These are phyloP conservation scores for Bellardia pandia DNA, from an alignment of 2,888 invertebrate genomes.

Conservation along the genomic window DNA sequence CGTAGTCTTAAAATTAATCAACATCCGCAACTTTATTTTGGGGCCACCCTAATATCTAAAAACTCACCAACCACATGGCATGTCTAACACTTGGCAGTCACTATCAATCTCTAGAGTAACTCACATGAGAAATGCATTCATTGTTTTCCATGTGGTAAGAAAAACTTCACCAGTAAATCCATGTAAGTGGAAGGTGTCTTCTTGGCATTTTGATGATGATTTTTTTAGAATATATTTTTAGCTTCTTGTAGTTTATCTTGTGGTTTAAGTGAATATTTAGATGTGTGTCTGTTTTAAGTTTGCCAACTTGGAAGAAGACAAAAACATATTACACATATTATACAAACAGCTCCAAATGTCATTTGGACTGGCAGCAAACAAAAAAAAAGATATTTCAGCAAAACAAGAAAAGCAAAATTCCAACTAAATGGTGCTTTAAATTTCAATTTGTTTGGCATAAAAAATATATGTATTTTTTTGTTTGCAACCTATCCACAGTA, in stretches of 20 bases:
- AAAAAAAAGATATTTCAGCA: background rate
- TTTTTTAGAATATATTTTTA: conserved; percentile 1
- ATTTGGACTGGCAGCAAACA: conserved; percentile 28
- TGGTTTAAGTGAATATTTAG: conserved; percentile 62
- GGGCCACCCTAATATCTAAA: too few species aligned
- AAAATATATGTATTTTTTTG: conserved; percentile 21
- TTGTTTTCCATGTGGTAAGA: conserved; percentile 50
- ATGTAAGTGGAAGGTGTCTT: conserved; percentile 62
- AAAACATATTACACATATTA: conserved; percentile 57
- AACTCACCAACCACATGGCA: conserved; percentile 60
- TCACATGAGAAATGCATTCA: conserved; percentile 58
- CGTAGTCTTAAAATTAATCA: too few species aligned
- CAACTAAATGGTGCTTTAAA: conserved; percentile 61
- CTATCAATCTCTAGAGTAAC: conserved; percentile 68
- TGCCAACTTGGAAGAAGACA: conserved; percentile 23
- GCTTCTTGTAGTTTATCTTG: conserved; percentile 56
- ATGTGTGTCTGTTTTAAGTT: background rate
- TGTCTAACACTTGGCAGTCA: conserved; percentile 71
- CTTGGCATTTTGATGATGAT: conserved; percentile 67
- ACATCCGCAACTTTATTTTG: too few species aligned
- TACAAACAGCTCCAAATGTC: conserved; percentile 46
- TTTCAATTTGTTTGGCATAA: conserved; percentile 69
- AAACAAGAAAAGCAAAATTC: conserved; percentile 9
- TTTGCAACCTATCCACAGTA: too few species aligned
- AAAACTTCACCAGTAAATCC: conserved; percentile 50